Percentiles rank a stretch among this genome's conserved stretches.
Conservation (phyloP, 2,888 invertebrate species). For the Lasiommata megera region DNA sequence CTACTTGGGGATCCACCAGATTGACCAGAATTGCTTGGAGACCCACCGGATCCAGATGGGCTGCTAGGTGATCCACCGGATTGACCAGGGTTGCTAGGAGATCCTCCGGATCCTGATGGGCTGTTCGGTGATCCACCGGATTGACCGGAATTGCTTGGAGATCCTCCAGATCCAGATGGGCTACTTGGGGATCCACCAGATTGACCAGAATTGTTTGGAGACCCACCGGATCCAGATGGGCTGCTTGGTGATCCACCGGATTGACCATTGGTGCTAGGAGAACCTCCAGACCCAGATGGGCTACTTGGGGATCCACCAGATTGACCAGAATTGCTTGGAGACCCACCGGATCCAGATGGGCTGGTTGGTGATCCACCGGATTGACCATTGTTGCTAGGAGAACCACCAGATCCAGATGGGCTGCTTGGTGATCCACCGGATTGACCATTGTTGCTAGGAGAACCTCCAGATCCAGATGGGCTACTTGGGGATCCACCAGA, state of each 20-base stretch:
- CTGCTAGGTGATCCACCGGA: too few relatives aligned
- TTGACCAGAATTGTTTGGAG: not conserved
- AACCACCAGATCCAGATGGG: not conserved
- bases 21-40: too few relatives aligned
- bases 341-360: not conserved
- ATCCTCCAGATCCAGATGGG: not conserved
- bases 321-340: not conserved
- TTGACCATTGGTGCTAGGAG: not conserved
- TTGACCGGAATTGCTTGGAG: not conserved
- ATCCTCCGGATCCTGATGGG: too few relatives aligned
- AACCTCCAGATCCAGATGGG: too few relatives aligned
- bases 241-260: not conserved
- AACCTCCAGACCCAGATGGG: not conserved
- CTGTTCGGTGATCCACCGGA: too few relatives aligned
- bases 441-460: too few relatives aligned
- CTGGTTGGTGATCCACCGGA: slow-evolving; percentile 5
- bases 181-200: not conserved
- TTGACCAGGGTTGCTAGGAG: too few relatives aligned
- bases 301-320: not conserved
- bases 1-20: too few relatives aligned
- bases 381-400: not conserved
- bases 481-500: too few relatives aligned
- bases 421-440: not conserved
- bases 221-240: not conserved
- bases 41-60: too few relatives aligned